phyloP scores from a whole-genome alignment of 2,797 vertebrate genomes.

The Eulemur mongoz region DNA sequence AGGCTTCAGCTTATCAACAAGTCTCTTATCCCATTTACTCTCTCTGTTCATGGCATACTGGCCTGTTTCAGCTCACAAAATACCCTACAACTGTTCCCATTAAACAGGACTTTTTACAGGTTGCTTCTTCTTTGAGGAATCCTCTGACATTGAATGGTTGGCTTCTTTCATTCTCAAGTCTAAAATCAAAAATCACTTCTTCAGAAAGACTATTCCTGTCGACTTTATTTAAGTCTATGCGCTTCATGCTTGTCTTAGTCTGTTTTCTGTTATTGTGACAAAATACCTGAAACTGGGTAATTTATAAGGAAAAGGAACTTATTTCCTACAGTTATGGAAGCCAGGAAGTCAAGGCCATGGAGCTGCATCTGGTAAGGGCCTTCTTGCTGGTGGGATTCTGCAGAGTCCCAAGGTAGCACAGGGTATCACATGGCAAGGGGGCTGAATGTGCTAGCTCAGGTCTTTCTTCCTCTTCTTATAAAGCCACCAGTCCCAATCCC shows the following conservation, averaged over 20 bases:
- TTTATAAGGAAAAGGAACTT: background rate
- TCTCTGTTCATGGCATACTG: background rate
- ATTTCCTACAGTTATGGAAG: background rate
- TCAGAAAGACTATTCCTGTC: background rate
- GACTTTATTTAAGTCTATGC: background rate
- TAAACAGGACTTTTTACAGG: background rate
- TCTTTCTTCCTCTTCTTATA: background rate
- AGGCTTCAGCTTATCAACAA: background rate
- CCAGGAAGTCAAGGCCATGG: background rate
- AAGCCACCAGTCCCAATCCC: background rate
- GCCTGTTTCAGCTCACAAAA: constrained; percentile 6
- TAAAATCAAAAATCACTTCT: background rate
- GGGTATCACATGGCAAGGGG: background rate
- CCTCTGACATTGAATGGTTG: background rate
- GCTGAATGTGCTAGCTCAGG: background rate
- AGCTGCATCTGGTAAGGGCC: background rate
- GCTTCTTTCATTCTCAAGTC: background rate
- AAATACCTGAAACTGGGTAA: background rate
- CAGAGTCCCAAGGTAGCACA: background rate
- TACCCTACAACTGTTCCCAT: background rate
- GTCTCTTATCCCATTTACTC: background rate
- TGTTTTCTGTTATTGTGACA: background rate
- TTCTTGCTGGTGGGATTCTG: background rate
- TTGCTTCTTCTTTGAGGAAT: background rate
- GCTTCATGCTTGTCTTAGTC: background rate